Base-by-base conservation (phyloP, 2,797 vertebrate genomes). In the Eleutherodactylus coqui region DNA sequence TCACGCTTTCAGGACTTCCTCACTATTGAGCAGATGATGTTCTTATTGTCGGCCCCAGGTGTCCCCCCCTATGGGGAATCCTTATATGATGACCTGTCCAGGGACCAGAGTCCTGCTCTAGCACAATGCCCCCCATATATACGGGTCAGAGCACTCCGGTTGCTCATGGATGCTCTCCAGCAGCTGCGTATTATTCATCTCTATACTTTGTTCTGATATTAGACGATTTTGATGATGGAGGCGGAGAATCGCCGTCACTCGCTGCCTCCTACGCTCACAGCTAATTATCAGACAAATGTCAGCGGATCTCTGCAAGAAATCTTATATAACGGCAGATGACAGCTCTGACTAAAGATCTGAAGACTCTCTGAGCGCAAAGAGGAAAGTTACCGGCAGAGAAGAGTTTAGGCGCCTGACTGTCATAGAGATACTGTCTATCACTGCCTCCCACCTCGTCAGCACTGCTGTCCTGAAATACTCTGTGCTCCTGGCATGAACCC, bases 261-360 rank as follows among this genome's bases (percentile, higher is more conserved):
- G 41, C 70, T 14, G 70, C 70, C 70, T n/a, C 70, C 70, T 73
- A 43, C 70, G 70, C 70, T 45, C 38, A 41, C 70, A 24, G 38
- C 70, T 45, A 45, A 73, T 73, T 73, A 73, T 73, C 70, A 73
- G 70, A 73, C 70, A 43, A 72, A 36, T 72, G 69, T 72, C 69
- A 70, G 0, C 67, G n/a, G 69, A 72, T 72, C 69, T n/a, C 21
- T 9, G 69, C 69, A 41, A 73, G 70, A 45, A 73, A 73, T 43
- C 70, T 73, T 73, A 73, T 73, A 73, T 73, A 73, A 73, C 70
- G 13, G 10, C 11, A 73, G 45, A 41, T 73, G 70, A 73, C 70
- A 73, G 38, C 64, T 72, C 69, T n/a, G 69, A 73, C 70, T 45
- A n/a, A 45, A 73, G 70, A 73, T 73, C 38, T 45, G 38, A 72